These are phyloP conservation scores for Epicauta chinensis DNA, from an alignment of 1,140 invertebrate genomes.

Conservation along the genomic window DNA sequence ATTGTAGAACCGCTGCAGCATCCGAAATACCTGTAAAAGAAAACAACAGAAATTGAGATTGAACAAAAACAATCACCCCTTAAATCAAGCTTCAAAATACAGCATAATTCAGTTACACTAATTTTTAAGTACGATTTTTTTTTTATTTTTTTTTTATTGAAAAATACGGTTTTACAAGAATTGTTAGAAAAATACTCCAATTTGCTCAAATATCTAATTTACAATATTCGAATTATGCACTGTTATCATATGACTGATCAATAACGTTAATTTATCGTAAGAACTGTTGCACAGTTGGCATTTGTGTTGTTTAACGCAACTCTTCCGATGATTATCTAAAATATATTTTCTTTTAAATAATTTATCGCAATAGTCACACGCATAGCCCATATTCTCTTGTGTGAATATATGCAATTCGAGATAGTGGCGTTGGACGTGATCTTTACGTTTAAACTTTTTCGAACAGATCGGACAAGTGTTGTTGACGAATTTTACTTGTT, in stretches of 20 bases:
- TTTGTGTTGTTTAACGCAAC: slow-evolving; percentile 15
- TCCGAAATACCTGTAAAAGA: no score
- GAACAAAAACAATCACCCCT: no score
- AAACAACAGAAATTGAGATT: no score
- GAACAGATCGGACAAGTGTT: slow-evolving; percentile 39
- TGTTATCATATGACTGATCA: slow-evolving; percentile 20
- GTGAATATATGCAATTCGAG: slow-evolving; percentile 26
- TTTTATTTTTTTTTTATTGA: no score
- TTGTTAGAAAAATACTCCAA: no score
- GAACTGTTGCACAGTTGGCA: slow-evolving; percentile 7
- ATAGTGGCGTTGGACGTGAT: slow-evolving; percentile 43
- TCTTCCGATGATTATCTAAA: slow-evolving; percentile 28
- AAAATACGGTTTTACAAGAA: no score
- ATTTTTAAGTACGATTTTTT: no score
- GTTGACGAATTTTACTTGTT: background rate
- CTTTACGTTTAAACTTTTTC: slow-evolving; percentile 43
- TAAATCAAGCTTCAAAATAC: no score
- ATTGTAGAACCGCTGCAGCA: no score
- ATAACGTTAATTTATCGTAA: slow-evolving; percentile 1
- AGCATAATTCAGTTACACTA: no score
- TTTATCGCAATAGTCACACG: slow-evolving; percentile 22
- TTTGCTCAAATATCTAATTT: no score
- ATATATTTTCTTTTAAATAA: slow-evolving; percentile 30
- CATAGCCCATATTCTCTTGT: slow-evolving; percentile 16
- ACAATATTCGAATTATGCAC: slow-evolving; percentile 13